These are phyloP conservation scores for Pseudomugil tenellus DNA, from an alignment of 2,797 vertebrate genomes.

Conservation along the genomic window DNA sequence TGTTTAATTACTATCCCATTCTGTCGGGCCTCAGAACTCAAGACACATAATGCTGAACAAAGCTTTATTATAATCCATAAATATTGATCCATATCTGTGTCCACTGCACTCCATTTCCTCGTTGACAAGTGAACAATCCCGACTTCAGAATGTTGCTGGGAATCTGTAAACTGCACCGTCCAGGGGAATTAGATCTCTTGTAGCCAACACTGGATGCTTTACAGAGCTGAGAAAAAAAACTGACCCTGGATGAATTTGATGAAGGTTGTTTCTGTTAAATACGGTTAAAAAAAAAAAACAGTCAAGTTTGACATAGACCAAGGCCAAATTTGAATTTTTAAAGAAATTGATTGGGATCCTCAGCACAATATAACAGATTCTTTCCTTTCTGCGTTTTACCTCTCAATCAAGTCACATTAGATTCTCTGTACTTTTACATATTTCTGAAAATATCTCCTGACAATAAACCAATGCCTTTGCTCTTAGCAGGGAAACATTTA, in stretches of 20 bases:
- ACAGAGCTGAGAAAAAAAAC: background rate
- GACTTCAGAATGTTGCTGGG: conserved; percentile 3
- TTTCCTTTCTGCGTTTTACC: background rate
- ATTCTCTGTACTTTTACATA: background rate
- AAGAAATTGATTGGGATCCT: background rate
- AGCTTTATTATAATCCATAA: conserved; percentile 35
- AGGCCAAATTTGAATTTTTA: background rate
- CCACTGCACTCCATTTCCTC: conserved; percentile 43
- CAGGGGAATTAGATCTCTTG: conserved; percentile 11
- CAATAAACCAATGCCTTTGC: too few species aligned
- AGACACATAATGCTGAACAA: conserved; percentile 39
- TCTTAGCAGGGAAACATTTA: background rate
- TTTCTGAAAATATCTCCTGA: background rate
- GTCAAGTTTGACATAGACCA: background rate
- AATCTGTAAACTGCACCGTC: conserved; percentile 12
- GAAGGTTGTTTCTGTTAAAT: background rate
- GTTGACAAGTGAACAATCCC: conserved; percentile 51
- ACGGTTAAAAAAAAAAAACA: background rate
- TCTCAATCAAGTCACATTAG: background rate
- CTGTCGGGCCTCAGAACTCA: conserved; percentile 20
- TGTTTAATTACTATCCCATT: conserved; percentile 21
- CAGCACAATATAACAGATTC: background rate
- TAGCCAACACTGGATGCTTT: conserved; percentile 10
- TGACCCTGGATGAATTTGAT: background rate
- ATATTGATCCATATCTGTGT: conserved; percentile 61